Evolutionary conservation across 2,113 vertebrate species (phyloP).

Genomic region (Asarcornis scutulata): DNA sequence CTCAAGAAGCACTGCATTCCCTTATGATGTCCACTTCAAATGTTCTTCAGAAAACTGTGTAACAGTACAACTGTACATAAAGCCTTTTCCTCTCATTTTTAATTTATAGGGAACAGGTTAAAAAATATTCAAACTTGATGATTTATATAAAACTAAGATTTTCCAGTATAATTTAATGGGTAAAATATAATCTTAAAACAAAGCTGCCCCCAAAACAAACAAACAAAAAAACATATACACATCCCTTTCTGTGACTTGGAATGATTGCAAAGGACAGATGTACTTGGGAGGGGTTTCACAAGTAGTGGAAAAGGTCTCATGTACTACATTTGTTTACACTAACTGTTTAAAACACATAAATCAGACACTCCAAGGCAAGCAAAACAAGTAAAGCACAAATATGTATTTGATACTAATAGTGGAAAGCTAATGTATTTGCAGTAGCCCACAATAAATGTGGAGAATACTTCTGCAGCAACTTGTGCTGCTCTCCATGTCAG

Average conservation of each 20-base stretch:
- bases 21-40: neutral
- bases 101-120: neutral
- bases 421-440: neutral
- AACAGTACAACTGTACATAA: neutral
- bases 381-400: slow-evolving; percentile 42
- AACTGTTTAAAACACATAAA: slow-evolving; percentile 62
- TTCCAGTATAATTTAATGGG: slow-evolving; percentile 46
- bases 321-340: slow-evolving; percentile 65
- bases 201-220: too few relatives aligned
- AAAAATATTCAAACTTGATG: slow-evolving; percentile 44
- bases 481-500: slow-evolving; percentile 4
- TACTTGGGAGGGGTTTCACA: slow-evolving; percentile 48
- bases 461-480: neutral
- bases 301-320: slow-evolving; percentile 60
- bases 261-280: slow-evolving; percentile 70
- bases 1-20: neutral
- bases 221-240: neutral
- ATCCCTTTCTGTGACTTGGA: slow-evolving; percentile 64
- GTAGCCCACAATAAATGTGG: neutral
- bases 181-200: slow-evolving; percentile 28
- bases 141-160: slow-evolving; percentile 50
- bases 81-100: neutral
- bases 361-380: slow-evolving; percentile 45
- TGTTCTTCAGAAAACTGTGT: neutral
- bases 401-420: neutral